These are phyloP conservation scores for Laterallus jamaicensis DNA, from an alignment of 2,113 vertebrate genomes.

Conservation along the genomic window DNA sequence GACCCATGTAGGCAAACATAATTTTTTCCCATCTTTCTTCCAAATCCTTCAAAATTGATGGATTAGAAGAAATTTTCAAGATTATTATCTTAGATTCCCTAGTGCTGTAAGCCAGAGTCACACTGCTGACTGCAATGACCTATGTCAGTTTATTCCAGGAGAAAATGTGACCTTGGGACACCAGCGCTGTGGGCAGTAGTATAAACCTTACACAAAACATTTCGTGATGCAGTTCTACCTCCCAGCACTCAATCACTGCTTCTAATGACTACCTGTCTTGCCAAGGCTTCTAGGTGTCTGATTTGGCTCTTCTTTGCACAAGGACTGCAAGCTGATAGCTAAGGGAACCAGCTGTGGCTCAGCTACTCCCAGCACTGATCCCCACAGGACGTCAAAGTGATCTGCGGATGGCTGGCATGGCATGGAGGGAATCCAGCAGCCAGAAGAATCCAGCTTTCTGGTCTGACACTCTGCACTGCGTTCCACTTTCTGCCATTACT, in stretches of 20 bases:
- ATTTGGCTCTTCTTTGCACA: background rate
- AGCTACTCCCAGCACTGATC: background rate
- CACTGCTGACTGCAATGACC: background rate
- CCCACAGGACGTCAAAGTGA: background rate
- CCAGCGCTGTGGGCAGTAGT: background rate
- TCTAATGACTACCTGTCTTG: background rate
- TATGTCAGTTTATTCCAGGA: background rate
- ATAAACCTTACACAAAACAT: background rate
- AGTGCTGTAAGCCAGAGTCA: background rate
- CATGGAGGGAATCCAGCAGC: background rate
- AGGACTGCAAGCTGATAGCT: background rate
- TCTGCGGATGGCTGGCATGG: background rate
- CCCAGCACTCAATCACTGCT: background rate
- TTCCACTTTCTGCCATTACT: background rate
- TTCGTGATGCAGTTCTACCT: background rate
- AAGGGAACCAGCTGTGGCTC: background rate
- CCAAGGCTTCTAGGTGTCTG: background rate
- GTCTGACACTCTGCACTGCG: background rate
- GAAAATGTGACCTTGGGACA: background rate
- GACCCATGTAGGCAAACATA: background rate
- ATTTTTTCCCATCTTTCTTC: background rate
- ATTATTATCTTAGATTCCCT: background rate
- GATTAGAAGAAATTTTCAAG: background rate
- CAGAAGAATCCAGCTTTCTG: background rate
- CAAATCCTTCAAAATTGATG: background rate